These are phyloP conservation scores for Lordiphosa collinella DNA, from an alignment of 1,140 invertebrate genomes.

Conservation along the genomic window DNA sequence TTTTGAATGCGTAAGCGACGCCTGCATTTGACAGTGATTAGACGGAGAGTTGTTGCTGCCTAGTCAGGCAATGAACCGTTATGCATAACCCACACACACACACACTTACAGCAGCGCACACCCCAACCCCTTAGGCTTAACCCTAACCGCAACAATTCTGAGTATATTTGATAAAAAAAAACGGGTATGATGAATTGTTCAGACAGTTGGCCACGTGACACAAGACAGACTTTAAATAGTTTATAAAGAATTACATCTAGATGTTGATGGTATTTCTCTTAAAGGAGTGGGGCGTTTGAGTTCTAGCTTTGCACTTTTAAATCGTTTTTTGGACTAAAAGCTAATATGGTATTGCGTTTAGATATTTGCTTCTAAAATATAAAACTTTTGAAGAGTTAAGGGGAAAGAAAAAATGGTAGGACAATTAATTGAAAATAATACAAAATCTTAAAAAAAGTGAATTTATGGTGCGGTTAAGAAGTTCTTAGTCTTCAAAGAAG, in stretches of 20 bases:
- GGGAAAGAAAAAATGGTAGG: too few relatives aligned
- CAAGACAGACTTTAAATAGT: background rate
- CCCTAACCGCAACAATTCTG: constrained; percentile 12
- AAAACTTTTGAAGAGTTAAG: too few relatives aligned
- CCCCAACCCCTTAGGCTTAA: background rate
- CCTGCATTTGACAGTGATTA: constrained; percentile 79
- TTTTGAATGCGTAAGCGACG: constrained; percentile 70
- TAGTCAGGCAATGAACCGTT: constrained; percentile 61
- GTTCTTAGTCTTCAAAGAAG: too few relatives aligned
- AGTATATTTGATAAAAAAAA: background rate
- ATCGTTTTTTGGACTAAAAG: background rate
- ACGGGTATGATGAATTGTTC: background rate
- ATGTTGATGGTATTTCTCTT: background rate
- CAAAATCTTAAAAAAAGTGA: too few relatives aligned
- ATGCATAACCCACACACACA: constrained; percentile 43
- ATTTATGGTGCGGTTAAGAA: too few relatives aligned
- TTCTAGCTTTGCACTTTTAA: background rate
- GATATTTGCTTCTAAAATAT: too few relatives aligned
- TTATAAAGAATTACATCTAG: background rate
- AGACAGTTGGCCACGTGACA: background rate
- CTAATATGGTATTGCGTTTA: too few relatives aligned
- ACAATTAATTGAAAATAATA: too few relatives aligned
- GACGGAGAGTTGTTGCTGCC: constrained; percentile 52
- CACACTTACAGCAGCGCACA: background rate
- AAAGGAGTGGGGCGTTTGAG: background rate